Evolutionary conservation across 2,797 vertebrate genomes (phyloP).

Genomic region (Centroberyx gerrardi): DNA sequence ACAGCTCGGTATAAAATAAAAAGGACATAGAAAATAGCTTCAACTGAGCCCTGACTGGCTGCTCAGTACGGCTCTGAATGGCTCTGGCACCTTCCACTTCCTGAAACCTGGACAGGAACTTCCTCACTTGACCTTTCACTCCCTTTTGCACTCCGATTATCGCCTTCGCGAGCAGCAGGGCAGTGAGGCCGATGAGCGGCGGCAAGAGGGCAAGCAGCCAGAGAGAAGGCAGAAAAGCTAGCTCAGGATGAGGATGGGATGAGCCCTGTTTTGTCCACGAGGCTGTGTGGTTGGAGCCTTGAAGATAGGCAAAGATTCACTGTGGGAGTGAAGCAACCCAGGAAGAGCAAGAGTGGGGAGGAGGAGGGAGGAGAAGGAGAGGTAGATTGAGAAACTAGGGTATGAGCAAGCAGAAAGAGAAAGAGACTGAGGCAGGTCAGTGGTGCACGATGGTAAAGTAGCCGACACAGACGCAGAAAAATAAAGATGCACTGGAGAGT

Average conservation of each 20-base stretch:
- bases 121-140: slow-evolving; percentile 47
- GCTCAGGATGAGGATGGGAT: neutral
- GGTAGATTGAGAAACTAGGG: neutral
- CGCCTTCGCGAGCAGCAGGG: slow-evolving; percentile 20
- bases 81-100: slow-evolving; percentile 38
- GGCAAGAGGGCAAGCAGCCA: neutral
- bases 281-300: neutral
- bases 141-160: slow-evolving; percentile 22
- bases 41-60: neutral
- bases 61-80: too few species aligned
- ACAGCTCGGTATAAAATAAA: neutral
- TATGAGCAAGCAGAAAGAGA: neutral
- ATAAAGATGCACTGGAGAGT: neutral
- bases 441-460: too few species aligned
- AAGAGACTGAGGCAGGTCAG: neutral
- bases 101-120: slow-evolving; percentile 52
- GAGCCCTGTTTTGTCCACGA: neutral
- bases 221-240: neutral
- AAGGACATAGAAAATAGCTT: neutral
- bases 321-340: neutral
- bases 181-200: neutral
- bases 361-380: neutral
- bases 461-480: too few species aligned
- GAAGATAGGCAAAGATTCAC: neutral
- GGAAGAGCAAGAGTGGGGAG: neutral